Evolutionary conservation across 1,140 invertebrate species (phyloP), one percentile per base, ranked within the genome.

Genomic region (Orchesella cincta): DNA sequence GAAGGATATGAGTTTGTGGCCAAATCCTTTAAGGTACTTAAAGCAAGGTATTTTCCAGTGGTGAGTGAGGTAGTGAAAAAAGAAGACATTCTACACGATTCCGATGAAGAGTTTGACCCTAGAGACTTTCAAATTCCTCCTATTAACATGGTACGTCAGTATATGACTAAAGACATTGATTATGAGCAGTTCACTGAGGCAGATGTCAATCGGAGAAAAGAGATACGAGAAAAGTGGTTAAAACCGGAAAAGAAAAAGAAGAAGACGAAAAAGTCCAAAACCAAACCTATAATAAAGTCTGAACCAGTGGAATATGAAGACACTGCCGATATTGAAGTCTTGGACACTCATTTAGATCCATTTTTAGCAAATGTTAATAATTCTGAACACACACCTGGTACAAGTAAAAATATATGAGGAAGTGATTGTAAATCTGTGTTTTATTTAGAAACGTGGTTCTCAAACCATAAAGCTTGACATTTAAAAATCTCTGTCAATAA

Each of bases 121-220:
- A 29, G 62, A 31, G 62, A 67, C n/a, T 67, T 67, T 23, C 62
- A 67, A 67, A 67, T 67, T 31, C 62, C 62, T 31, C 62, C 62
- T 8, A n/a, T 67, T 2, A 67, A 33, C 62, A 67, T 67, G 62
- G 62, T 67, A 33, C 26, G 62, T 12, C 8, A 67, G 33, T 67
- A 31, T 33, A 5, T 67, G 14, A 26, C 62, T 26, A n/a, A 31
- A 5, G 14, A 33, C 8, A 1, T 33, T 14, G 33, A n/a, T 31
- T 67, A 67, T 23, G 62, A 67, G n/a, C 8, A 67, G 23, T 67
- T 18, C 33, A 3, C 8, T 14, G 62, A 67, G 62, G 1, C 8
- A 31, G 62, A 67, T 14, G 12, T 67, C 2, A 12, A 67, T 31
- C 29, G 62, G 62, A 67, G 62, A 23, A 67, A 33, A 33, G 8